Evolutionary conservation across 2,113 vertebrate species (phyloP).

Genomic region (Mandrillus leucophaeus): DNA sequence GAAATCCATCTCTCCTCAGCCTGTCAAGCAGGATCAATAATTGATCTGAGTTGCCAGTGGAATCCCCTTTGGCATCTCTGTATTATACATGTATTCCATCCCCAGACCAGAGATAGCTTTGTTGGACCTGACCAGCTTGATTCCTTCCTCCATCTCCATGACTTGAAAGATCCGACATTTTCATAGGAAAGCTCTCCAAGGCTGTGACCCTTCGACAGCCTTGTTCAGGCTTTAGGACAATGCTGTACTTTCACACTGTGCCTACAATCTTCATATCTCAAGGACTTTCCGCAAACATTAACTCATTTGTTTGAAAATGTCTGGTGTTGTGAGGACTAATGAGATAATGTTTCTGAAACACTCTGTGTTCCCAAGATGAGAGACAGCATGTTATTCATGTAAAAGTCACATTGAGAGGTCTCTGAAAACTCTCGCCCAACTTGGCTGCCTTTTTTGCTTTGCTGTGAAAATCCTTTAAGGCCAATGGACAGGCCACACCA

Average conservation of each 20-base stretch:
- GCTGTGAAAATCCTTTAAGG: background rate
- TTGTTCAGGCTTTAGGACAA: background rate
- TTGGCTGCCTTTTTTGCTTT: background rate
- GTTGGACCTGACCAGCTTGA: background rate
- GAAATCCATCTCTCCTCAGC: background rate
- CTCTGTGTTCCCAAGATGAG: slow-evolving; percentile 9
- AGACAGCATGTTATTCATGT: background rate
- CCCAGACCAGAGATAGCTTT: background rate
- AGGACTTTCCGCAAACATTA: slow-evolving; percentile 53
- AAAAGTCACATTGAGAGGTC: background rate
- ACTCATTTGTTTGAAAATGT: slow-evolving; percentile 66
- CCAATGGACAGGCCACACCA: background rate
- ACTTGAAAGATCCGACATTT: background rate
- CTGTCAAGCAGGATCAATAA: background rate
- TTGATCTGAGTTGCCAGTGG: background rate
- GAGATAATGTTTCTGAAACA: slow-evolving; percentile 46
- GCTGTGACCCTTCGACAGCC: background rate
- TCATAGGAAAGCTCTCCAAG: background rate
- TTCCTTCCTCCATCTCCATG: background rate
- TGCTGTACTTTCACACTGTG: background rate
- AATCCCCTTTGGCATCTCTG: background rate
- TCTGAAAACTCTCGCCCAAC: background rate
- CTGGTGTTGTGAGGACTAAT: background rate
- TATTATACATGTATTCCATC: background rate
- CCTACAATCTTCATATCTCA: background rate